Base-by-base conservation (phyloP, 2,113 vertebrate species). In the Paraplagusia blochii region DNA sequence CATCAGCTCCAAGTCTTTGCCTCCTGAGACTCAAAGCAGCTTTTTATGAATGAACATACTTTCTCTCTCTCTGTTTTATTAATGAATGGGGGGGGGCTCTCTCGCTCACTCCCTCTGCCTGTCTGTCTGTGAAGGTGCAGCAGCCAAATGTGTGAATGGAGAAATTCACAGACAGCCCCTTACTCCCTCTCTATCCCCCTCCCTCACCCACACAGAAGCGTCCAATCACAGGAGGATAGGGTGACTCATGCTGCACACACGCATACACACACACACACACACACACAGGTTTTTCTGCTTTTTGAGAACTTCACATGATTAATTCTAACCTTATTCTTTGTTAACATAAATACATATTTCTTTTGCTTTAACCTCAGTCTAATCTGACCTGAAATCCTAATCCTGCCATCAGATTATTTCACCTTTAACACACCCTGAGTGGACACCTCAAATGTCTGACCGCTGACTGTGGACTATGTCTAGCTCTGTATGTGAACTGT, bases 1-100 rank as follows among this genome's bases (percentile, higher is more conserved):
- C 40, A 40, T 68, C 70, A 69, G 62, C 72, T 66, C 59, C 63
- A 42, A 22, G 45, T 59, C 60, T 54, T 63, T 58, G 5, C 38
- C 71, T 70, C 48, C 59, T 63, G 68, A 52, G 58, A 29, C 80
- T 74, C 75, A 77, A 80, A 74, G 80, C 79, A 71, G 76, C 73
- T 88, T 94, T 29, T 94, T 90, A 93, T 95, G 93, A 96, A 96
- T 95, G 93, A 94, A 94, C 91, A 92, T 84, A 86, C 81, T 67
- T 29, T 86, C 42, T 62, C 74, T 11, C 36, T 67, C 60, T 70
- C 90, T 77, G 83, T 82, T 53, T 53, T 86, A 33, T 50, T 87
- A 66, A 81, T 92, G 92, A 93, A 94, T 94, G 93, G 88, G 86
- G 55, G 29, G 13, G n/a, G n/a, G n/a, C n/a, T n/a, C 70, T 69